A percentile compares a stretch with the other conserved stretches of the same genome.
Evolutionary conservation across 37 sponge, comb jelly and placozoan species (phyloP).

Genomic region (Crambe crambe): DNA sequence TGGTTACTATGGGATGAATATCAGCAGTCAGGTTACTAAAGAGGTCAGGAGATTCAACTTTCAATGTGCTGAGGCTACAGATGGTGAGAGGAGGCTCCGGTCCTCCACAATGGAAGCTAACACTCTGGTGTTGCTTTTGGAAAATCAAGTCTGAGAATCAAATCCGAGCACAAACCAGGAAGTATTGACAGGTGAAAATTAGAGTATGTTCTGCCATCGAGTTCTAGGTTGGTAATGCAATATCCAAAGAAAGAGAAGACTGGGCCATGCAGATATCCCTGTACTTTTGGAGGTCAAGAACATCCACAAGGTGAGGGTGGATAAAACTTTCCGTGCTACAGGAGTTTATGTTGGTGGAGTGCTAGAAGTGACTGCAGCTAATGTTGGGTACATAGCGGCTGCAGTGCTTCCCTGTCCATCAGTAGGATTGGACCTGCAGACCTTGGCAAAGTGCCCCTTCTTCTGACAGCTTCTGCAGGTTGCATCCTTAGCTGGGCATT

Average conservation of each 20-base stretch:
- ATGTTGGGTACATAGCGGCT: background rate
- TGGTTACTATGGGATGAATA: background rate
- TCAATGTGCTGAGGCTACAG: background rate
- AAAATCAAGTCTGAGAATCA: constrained; percentile 21
- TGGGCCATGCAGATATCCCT: background rate
- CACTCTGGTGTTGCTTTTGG: constrained; percentile 9
- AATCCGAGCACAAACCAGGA: constrained; percentile 11
- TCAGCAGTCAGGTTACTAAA: background rate
- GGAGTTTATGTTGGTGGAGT: background rate
- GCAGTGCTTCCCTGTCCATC: background rate
- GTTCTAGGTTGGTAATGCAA: background rate
- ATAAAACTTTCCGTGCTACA: background rate
- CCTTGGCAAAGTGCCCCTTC: constrained; percentile 30
- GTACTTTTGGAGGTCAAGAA: background rate
- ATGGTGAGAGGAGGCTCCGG: background rate
- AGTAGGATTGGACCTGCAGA: constrained; percentile 7
- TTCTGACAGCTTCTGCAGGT: background rate
- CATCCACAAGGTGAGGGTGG: background rate
- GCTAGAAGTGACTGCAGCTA: background rate
- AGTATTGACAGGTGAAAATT: constrained; percentile 2
- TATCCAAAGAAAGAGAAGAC: background rate
- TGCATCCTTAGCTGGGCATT: background rate
- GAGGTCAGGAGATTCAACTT: background rate
- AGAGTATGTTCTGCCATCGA: background rate
- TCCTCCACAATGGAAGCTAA: constrained; percentile 1